Evolutionary conservation across 2,113 vertebrate species (phyloP).

Genomic region (Oenanthe oenanthe): DNA sequence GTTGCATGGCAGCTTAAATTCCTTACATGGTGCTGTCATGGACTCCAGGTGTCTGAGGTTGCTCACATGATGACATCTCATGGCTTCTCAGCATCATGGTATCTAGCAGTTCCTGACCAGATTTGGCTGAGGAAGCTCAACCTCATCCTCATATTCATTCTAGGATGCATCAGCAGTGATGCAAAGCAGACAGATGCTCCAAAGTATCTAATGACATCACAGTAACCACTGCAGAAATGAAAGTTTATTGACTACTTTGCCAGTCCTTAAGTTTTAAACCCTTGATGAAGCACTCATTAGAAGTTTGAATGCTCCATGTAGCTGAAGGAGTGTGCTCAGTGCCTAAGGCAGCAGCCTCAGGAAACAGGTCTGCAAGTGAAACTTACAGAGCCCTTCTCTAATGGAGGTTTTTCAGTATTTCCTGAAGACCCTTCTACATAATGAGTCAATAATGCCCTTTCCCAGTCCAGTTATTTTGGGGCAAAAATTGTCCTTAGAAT

Average conservation of each 20-base stretch:
- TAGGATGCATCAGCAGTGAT: not conserved
- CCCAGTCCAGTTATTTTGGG: not conserved
- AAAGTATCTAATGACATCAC: not conserved
- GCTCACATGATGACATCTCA: not conserved
- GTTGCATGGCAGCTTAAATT: not conserved
- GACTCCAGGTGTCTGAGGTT: not conserved
- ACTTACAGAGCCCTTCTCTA: not conserved
- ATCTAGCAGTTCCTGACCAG: not conserved
- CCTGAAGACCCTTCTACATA: not conserved
- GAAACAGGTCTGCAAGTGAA: not conserved
- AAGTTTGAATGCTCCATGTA: not conserved
- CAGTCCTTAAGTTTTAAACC: not conserved
- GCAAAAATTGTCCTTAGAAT: not conserved
- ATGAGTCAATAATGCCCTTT: not conserved
- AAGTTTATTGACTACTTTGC: not conserved
- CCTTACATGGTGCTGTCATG: not conserved
- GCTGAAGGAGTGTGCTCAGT: not conserved
- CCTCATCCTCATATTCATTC: not conserved
- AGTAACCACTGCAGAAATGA: not conserved
- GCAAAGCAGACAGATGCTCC: not conserved
- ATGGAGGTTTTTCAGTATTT: not conserved
- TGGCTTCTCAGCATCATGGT: fast-evolving
- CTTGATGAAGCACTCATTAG: not conserved
- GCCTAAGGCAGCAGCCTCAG: not conserved
- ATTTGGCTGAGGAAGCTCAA: not conserved